phyloP scores from a whole-genome alignment of 2,797 vertebrate species.

The Galaxias olidus region DNA sequence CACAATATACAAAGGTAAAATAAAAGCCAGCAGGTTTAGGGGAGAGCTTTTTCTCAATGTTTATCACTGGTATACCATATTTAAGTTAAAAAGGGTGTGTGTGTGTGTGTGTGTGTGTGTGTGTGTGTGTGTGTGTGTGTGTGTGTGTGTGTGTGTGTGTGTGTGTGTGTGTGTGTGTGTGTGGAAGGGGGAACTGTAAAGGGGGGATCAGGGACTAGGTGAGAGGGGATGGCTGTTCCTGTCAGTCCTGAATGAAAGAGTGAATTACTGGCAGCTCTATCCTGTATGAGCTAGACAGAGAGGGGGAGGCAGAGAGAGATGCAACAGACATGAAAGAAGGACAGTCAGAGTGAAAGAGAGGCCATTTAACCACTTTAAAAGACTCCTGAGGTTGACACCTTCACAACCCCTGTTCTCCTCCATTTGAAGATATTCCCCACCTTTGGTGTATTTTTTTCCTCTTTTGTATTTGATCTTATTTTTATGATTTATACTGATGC shows the following conservation, averaged over 20 bases:
- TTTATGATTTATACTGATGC: conserved; percentile 52
- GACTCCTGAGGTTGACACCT: conserved; percentile 80
- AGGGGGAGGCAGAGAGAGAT: conserved; percentile 74
- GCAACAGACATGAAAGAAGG: conserved; percentile 75
- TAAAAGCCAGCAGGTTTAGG: neutral
- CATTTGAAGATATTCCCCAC: conserved; percentile 77
- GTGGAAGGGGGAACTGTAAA: conserved; percentile 16
- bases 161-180: neutral
- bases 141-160: neutral
- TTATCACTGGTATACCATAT: too few relatives aligned
- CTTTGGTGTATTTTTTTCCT: conserved; percentile 42
- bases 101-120: neutral
- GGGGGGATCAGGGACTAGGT: neutral
- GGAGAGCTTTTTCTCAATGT: too few relatives aligned
- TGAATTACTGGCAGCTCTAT: conserved; percentile 79
- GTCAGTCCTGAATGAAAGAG: conserved; percentile 75
- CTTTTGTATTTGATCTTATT: conserved; percentile 49
- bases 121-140: neutral
- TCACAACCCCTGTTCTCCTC: conserved; percentile 62
- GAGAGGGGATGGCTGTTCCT: conserved; percentile 70
- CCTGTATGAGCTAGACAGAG: conserved; percentile 80
- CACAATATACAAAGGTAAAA: too few relatives aligned
- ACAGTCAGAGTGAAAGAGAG: conserved; percentile 79
- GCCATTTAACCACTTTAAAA: conserved; percentile 81
- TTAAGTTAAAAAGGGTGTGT: neutral